phyloP scores from a whole-genome alignment of 2,113 vertebrate genomes.

The Gymnogyps californianus region DNA sequence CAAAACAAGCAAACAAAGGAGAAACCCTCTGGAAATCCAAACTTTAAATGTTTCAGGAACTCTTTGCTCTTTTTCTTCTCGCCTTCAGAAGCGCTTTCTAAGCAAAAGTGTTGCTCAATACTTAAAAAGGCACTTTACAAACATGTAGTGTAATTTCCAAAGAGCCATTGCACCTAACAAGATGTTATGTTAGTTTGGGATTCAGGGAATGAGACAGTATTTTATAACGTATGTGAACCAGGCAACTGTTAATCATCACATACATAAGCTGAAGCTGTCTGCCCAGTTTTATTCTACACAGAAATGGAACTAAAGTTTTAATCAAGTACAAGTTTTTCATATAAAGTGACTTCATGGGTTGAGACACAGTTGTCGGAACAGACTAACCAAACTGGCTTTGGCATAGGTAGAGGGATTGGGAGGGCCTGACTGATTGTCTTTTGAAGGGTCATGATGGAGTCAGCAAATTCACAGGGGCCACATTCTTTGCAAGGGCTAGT shows the following conservation, averaged over 20 bases:
- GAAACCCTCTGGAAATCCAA: conserved; percentile 11
- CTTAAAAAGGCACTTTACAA: neutral
- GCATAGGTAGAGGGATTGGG: neutral
- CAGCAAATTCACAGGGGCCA: neutral
- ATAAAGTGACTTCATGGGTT: neutral
- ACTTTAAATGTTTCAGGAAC: conserved; percentile 3
- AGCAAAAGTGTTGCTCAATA: neutral
- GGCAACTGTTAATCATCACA: neutral
- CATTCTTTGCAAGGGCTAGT: neutral
- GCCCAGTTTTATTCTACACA: neutral
- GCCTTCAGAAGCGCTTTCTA: neutral
- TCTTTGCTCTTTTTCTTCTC: neutral
- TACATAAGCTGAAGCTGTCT: neutral
- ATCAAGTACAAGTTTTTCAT: neutral
- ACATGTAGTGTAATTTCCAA: neutral
- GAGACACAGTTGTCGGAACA: neutral
- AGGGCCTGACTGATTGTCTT: neutral
- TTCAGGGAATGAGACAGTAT: neutral
- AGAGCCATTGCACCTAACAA: neutral
- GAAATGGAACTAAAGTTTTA: neutral
- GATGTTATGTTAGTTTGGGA: neutral
- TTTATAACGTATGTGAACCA: neutral
- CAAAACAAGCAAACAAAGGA: conserved; percentile 42
- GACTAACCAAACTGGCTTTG: neutral
- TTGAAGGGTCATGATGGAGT: neutral